phyloP scores from a whole-genome alignment of 2,888 invertebrate species.

The Nineta flava region DNA sequence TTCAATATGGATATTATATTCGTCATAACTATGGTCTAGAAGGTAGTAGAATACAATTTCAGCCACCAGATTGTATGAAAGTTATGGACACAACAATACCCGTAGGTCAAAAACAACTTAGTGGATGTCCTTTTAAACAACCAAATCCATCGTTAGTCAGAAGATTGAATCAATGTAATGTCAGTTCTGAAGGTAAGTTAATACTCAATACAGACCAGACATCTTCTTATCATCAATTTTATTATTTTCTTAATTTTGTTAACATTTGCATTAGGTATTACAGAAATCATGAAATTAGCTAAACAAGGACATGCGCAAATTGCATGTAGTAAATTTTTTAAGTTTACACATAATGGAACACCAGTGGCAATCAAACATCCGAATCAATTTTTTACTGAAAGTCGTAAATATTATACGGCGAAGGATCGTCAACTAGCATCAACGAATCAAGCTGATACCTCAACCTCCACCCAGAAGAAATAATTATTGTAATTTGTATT shows the following conservation, averaged over 20 bases:
- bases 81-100: constrained; percentile 70
- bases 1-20: constrained; percentile 78
- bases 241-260: no score
- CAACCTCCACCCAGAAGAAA: no score
- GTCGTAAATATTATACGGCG: constrained; percentile 30
- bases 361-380: constrained; percentile 68
- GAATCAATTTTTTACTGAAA: constrained; percentile 81
- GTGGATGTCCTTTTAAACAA: constrained; percentile 89
- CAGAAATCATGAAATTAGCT: constrained; percentile 55
- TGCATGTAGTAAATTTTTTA: constrained; percentile 81
- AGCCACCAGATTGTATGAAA: constrained; percentile 82
- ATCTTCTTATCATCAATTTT: no score
- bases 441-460: no score
- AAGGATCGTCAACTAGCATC: no score
- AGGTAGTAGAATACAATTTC: constrained; percentile 76
- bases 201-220: no score
- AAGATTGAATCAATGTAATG: constrained; percentile 33
- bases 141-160: constrained; percentile 59
- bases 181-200: not conserved
- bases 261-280: constrained; percentile 36
- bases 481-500: no score
- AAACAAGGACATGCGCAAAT: constrained; percentile 71
- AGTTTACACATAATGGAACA: constrained; percentile 44
- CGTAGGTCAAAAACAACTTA: constrained; percentile 75
- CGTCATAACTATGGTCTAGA: constrained; percentile 93